Evolutionary conservation across 2,797 vertebrate genomes (phyloP), one percentile per base, ranked within the genome.

Genomic region (Poeciliopsis presidionis): DNA sequence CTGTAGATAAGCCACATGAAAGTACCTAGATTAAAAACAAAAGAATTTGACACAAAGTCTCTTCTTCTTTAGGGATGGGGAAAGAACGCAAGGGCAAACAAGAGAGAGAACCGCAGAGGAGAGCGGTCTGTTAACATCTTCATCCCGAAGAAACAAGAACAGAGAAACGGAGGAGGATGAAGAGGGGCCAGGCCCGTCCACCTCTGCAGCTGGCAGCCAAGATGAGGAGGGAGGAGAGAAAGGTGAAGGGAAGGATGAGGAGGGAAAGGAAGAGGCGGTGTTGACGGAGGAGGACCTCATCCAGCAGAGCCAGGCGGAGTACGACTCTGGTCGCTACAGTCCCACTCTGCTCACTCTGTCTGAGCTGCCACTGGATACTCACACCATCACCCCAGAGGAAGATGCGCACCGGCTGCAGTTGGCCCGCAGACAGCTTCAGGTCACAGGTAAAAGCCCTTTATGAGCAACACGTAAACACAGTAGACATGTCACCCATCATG

Each of bases 231-330:
- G 30, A 5, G 90, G 53, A 33, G 90, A 89, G 25, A 81, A 87
- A 0, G 93, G 92, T 3, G 83, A 92, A 3, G 86, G 85, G 47
- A 89, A 89, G 36, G 93, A 88, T 0, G 90, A 90, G 0, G 95
- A 93, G 0, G 91, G 86, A 0, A 92, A 92, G 13, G 95, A 76
- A 0, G 97, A 96, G 49, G 95, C 79, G 0, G 95, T 95, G 87
- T 90, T 99, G 83, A 98, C 98, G 0, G 98, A 99, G 91, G 98
- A 99, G 91, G 98, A 99, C 89, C 93, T 99, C 84, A 98, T 99
- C 89, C 98, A 98, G 92, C 98, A 99, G 93, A 99, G 98, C 91
- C 95, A 99, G 89, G 97, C 98, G 0, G 98, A 99, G 87, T 99
- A 99, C 0, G 97, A 99, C 0, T 96, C 97, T 0, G 97, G 97